Base-by-base conservation (phyloP, 1,140 invertebrate genomes). In the Diorhabda carinulata region DNA sequence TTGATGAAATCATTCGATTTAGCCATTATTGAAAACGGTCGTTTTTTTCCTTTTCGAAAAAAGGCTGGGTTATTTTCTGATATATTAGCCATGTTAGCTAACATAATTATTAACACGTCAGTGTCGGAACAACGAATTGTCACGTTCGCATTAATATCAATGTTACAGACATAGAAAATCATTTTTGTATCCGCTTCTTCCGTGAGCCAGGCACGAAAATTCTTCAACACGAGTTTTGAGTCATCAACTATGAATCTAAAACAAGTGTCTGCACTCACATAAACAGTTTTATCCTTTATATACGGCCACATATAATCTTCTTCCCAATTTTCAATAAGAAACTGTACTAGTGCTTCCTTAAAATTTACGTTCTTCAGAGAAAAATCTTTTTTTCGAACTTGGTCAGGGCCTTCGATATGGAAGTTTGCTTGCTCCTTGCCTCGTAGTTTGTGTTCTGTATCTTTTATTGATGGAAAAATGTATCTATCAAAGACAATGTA, bases 271-370 rank as follows among this genome's bases (percentile, higher is more conserved):
- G 7, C 56, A 65, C 52, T 66, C 10, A 66, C 5, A 56, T 42
- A 69, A 47, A 80, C 65, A 66, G 58, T 71, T 72, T 72, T 77
- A 47, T 72, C 70, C 2, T 67, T 70, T 25, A 78, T 75, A 61
- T 76, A 70, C 25, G 74, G 61, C 9, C 43, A 56, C 70, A 75
- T 73, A 5, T 69, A 8, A 42, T 41, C 45, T 52, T 66, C 40
- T 45, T n/a, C 3, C 68, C 68, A 69, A 66, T 69, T 9, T 25
- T 69, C 10, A 8, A 56, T 62, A 6, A 70, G 56, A 70, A 70
- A 71, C 5, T 61, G 4, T 3, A 71, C 61, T 3, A 71, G 8
- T 43, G 65, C 47, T 59, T 68, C 25, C 40, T 68, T 68, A 42
- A 67, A 71, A 8, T 69, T 68, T 3, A 64, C 52, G 42, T 68